A percentile compares a stretch with the other conserved stretches of the same genome.
These are phyloP conservation scores for Diorhabda elongata DNA, from an alignment of 1,140 invertebrate genomes.

Conservation along the genomic window DNA sequence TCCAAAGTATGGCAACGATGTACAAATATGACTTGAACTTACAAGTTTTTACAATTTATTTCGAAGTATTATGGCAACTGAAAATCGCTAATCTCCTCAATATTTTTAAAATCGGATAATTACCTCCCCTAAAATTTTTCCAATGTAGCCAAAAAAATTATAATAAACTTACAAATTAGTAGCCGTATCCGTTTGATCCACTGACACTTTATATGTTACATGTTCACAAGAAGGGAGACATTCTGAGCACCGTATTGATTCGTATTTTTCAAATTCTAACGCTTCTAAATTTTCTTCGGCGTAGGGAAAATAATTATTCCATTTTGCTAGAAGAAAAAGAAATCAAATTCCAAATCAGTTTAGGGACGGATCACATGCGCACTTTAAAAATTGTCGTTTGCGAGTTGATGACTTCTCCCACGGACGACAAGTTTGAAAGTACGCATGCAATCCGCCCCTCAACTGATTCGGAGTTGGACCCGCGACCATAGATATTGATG, in stretches of 20 bases:
- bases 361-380: no score
- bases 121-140: neutral
- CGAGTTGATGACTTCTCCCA: neutral
- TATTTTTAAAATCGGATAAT: neutral
- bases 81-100: neutral
- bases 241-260: slow-evolving; percentile 19
- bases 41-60: neutral
- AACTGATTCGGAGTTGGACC: no score
- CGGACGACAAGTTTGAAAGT: no score
- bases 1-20: no score
- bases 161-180: neutral
- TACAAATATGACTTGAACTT: neutral
- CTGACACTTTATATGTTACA: slow-evolving; percentile 19
- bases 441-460: no score
- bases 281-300: slow-evolving; percentile 1
- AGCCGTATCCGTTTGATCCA: slow-evolving; percentile 4
- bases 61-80: neutral
- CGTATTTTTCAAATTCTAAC: slow-evolving; percentile 24
- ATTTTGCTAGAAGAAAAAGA: slow-evolving; percentile 30
- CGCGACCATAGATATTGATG: no score
- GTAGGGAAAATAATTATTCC: slow-evolving; percentile 18
- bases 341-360: neutral
- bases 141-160: neutral
- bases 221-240: slow-evolving; percentile 23
- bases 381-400: neutral